Base-by-base conservation (phyloP, 30 jellyfish, hydroid and myxozoan species). In the Cassiopea xamachana region DNA sequence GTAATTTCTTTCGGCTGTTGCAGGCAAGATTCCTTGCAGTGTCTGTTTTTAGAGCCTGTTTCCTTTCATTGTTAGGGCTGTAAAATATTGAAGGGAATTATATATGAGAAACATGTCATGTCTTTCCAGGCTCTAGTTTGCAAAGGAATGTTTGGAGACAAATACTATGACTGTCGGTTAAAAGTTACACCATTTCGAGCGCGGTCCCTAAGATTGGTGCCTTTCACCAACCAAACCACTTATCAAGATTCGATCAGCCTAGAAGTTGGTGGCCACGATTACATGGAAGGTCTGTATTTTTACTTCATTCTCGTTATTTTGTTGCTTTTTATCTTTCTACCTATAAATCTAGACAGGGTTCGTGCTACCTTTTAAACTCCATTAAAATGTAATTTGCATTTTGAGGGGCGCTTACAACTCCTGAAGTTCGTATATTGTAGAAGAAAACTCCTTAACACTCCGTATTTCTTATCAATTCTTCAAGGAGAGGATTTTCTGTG, bases 191-290 rank as follows among this genome's bases (percentile, higher is more conserved):
- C 94, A 8, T 87, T 87, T 61, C 89, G 94, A 1, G 89, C 89
- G 12, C 82, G 72, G 39, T 78, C 94, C 0, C 46, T 67, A 43
- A 87, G 84, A 47, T 14, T 87, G n/a, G 79, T 55, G 48, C 60
- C 71, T 49, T 2, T 79, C 1, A 58, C 55, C 15, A 8, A 18
- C 48, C 19, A 2, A 8, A 1, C 60, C 18, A 27, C 6, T 67
- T 69, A 67, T 64, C 47, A n/a, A 18, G 82, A 87, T 45, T 49
- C 46, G 51, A 59, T 68, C 16, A 44, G 84, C 13, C 1, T 78
- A 7, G 94, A 87, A 50, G n/a, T 76, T 48, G 94, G 89, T 15
- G 94, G 94, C 69, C 27, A 60, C 17, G 94, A 87, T 51, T 87
- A 87, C 64, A 87, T 87, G 94, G 94, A 87, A 77, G 85, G 94